Conservation (phyloP, 2,888 invertebrate species). For the Tiphia femorata region DNA sequence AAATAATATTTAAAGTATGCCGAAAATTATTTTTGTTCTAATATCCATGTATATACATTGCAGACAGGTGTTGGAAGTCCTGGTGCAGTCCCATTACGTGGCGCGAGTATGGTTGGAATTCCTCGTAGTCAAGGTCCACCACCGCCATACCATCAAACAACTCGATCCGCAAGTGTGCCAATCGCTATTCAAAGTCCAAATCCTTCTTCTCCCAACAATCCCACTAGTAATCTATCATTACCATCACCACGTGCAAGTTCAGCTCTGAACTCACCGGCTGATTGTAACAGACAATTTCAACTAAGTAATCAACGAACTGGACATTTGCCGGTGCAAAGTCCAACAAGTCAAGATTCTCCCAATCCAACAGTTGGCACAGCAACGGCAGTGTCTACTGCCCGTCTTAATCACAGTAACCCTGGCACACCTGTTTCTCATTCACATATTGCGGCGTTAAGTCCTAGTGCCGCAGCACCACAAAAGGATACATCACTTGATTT, state of each 20-base stretch:
- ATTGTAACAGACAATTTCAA: constrained; percentile 72
- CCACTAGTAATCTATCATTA: constrained; percentile 78
- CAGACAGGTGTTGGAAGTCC: constrained; percentile 56
- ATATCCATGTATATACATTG: no score
- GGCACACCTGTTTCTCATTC: constrained; percentile 77
- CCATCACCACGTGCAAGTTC: constrained; percentile 82
- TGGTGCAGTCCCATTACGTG: constrained; percentile 58
- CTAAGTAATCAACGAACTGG: constrained; percentile 64
- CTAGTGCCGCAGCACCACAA: constrained; percentile 61
- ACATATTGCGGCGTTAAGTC: constrained; percentile 65
- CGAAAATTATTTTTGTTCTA: no score
- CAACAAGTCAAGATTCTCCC: constrained; percentile 76
- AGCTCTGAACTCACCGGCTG: constrained; percentile 79
- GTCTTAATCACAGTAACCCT: constrained; percentile 78
- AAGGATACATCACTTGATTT: constrained; percentile 65
- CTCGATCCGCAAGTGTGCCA: constrained; percentile 80
- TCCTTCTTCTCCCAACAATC: constrained; percentile 80
- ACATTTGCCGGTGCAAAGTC: constrained; percentile 75
- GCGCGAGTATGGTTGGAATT: constrained; percentile 64
- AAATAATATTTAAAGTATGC: no score
- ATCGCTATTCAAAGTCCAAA: constrained; percentile 82
- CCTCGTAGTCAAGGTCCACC: constrained; percentile 80
- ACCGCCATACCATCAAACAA: constrained; percentile 82
- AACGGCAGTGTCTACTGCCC: constrained; percentile 55
- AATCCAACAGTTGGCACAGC: constrained; percentile 56